Conservation (phyloP, 2,113 vertebrate species). For the Myrmecobius fasciatus region DNA sequence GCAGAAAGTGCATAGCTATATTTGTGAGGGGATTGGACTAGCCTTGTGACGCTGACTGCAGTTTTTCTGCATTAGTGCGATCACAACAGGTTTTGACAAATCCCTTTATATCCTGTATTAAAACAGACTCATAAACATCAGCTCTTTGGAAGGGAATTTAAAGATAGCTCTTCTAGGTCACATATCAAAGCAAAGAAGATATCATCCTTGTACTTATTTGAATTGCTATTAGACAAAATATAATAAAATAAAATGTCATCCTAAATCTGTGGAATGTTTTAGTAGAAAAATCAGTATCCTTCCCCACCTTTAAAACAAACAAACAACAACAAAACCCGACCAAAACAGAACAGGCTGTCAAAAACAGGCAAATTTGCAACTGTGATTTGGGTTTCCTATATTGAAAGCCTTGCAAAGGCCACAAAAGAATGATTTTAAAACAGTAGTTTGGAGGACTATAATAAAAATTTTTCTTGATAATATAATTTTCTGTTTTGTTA, state of each 20-base stretch:
- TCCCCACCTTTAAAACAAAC: not conserved
- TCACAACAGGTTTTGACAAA: slow-evolving; percentile 78
- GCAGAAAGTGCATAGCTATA: slow-evolving; percentile 24
- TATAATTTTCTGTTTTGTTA: not conserved
- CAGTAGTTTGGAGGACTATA: slow-evolving; percentile 29
- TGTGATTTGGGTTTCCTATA: slow-evolving; percentile 47
- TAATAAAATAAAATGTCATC: not conserved
- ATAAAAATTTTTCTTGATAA: not conserved
- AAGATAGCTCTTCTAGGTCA: slow-evolving; percentile 66
- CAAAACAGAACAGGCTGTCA: not conserved
- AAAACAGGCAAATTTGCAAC: slow-evolving; percentile 20
- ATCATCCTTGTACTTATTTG: slow-evolving; percentile 57
- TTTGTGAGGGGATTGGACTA: slow-evolving; percentile 29
- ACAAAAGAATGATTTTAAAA: slow-evolving; percentile 60
- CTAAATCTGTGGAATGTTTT: slow-evolving; percentile 49
- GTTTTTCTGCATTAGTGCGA: slow-evolving; percentile 75
- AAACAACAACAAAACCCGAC: slow-evolving; percentile 39
- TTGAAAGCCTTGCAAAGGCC: slow-evolving; percentile 9
- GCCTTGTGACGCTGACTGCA: slow-evolving; percentile 51
- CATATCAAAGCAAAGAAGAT: slow-evolving; percentile 71
- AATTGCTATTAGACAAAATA: slow-evolving; percentile 60
- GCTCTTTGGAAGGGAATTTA: slow-evolving; percentile 71
- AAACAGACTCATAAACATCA: slow-evolving; percentile 72
- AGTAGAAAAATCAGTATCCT: slow-evolving; percentile 56
- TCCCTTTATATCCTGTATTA: slow-evolving; percentile 73